Percentiles rank a stretch among this genome's conserved stretches.
Conservation (phyloP, 1,140 invertebrate genomes). For the Tetranychus urticae region DNA sequence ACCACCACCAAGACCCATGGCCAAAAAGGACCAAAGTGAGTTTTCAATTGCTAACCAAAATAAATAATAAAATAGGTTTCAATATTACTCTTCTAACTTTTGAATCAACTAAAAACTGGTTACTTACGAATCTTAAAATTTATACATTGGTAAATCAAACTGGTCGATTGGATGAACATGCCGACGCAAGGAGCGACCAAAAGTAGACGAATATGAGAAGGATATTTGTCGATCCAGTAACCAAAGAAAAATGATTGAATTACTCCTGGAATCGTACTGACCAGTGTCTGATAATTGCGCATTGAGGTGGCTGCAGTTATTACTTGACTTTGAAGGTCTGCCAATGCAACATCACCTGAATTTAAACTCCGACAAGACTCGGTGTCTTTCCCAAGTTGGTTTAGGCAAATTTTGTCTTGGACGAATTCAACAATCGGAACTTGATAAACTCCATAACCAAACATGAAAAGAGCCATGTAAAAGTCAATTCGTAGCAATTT, state of each 20-base stretch:
- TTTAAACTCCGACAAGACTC: not conserved
- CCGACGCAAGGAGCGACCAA: not conserved
- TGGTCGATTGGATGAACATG: too few species aligned
- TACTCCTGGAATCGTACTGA: conserved; percentile 1
- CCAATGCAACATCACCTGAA: not conserved
- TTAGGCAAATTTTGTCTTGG: conserved; percentile 5
- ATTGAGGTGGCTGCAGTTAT: not conserved
- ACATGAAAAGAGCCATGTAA: conserved; percentile 5
- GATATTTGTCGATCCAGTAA: conserved; percentile 5
- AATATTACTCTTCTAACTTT: too few species aligned
- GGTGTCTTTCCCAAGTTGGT: not conserved
- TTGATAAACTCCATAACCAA: not conserved
- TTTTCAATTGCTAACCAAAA: too few species aligned
- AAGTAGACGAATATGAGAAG: not conserved
- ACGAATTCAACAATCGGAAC: conserved; percentile 1
- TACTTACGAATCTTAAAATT: too few species aligned
- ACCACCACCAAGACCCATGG: not conserved
- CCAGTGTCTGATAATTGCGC: not conserved
- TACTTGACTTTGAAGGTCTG: not conserved
- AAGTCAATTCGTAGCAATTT: conserved; percentile 1
- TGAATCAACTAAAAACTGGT: too few species aligned
- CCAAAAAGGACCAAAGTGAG: not conserved
- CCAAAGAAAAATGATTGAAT: conserved; percentile 3
- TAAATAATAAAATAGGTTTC: too few species aligned
- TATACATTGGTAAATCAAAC: too few species aligned